phyloP scores from a whole-genome alignment of 2,888 invertebrate species.

The Hyppa rectilinea region DNA sequence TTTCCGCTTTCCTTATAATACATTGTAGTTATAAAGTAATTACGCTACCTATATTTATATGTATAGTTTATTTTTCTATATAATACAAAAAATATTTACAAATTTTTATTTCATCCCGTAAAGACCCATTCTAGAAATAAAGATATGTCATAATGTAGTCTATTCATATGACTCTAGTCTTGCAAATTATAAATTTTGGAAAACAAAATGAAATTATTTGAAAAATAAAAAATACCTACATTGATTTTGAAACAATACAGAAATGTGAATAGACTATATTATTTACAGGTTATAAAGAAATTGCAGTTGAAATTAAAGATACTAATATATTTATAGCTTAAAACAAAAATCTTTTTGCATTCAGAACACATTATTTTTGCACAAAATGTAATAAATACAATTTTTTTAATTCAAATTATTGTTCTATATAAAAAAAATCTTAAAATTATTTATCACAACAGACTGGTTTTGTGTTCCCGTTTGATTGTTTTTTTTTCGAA shows the following conservation, averaged over 20 bases:
- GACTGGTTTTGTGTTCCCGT: constrained; percentile 85
- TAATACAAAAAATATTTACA: constrained; percentile 90
- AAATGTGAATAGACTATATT: constrained; percentile 62
- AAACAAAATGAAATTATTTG: constrained; percentile 38
- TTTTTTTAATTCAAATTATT: constrained; percentile 65
- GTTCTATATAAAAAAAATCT: constrained; percentile 74
- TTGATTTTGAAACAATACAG: constrained; percentile 33
- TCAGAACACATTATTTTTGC: constrained; percentile 75
- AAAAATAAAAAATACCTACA: constrained; percentile 22
- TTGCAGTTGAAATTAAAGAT: constrained; percentile 64
- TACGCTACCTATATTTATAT: constrained; percentile 90
- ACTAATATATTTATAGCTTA: constrained; percentile 65
- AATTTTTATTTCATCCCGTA: constrained; percentile 83
- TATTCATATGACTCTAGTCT: constrained; percentile 58
- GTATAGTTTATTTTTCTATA: constrained; percentile 87
- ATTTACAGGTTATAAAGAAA: constrained; percentile 67
- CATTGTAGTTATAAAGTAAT: constrained; percentile 89
- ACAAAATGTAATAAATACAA: constrained; percentile 74
- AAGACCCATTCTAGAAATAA: constrained; percentile 83
- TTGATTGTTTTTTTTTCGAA: constrained; percentile 72
- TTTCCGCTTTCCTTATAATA: constrained; percentile 88
- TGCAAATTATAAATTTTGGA: constrained; percentile 37
- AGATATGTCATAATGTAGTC: constrained; percentile 65
- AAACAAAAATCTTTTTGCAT: constrained; percentile 62
- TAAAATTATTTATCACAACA: constrained; percentile 89